These are phyloP conservation scores for Hypothenemus hampei DNA, from an alignment of 1,140 invertebrate genomes.

Conservation along the genomic window DNA sequence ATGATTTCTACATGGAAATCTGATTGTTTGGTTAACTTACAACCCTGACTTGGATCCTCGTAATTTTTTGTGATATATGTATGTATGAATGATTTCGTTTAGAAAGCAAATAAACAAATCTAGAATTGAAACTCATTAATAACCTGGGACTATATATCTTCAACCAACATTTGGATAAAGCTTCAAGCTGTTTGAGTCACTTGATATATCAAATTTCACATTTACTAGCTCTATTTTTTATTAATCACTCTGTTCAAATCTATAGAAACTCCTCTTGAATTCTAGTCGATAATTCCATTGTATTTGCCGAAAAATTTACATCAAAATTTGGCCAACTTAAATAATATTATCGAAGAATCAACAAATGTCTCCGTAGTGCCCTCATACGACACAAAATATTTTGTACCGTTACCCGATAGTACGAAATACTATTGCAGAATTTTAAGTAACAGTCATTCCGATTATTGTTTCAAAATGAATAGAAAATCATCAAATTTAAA, in stretches of 20 bases:
- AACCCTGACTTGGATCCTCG: no score
- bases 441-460: constrained; percentile 22
- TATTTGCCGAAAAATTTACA: constrained; percentile 4
- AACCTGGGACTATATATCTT: no score
- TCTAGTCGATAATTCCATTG: not conserved
- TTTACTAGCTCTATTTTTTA: not conserved
- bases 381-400: constrained; percentile 2
- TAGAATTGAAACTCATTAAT: no score
- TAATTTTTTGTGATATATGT: no score
- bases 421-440: constrained; percentile 11
- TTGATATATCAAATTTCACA: not conserved
- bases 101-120: no score
- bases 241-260: not conserved
- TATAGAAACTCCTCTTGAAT: not conserved
- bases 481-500: constrained; percentile 11
- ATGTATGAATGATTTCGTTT: no score
- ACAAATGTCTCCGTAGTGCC: not conserved
- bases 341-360: constrained; percentile 16
- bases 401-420: constrained; percentile 6
- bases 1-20: no score
- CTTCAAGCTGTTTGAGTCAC: not conserved
- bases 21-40: no score
- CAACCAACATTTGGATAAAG: not conserved
- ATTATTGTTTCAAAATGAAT: constrained; percentile 13
- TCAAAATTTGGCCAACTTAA: not conserved